Base-by-base conservation (phyloP, 2,888 invertebrate genomes). In the Lycia hirtaria region DNA sequence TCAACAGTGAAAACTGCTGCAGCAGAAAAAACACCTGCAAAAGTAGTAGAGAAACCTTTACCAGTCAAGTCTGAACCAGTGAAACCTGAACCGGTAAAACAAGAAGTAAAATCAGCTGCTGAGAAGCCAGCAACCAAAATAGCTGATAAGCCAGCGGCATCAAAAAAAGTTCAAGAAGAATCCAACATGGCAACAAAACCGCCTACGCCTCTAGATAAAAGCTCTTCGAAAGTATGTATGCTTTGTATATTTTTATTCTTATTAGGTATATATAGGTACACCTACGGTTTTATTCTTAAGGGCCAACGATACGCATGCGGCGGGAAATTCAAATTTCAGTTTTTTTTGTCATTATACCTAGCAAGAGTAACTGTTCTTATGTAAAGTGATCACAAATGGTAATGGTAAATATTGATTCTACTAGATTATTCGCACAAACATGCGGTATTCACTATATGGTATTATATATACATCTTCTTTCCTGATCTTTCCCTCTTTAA, bases 111-210 rank as follows among this genome's bases (percentile, higher is more conserved):
- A 28, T 50, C 56, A 61, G 65, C 53, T 20, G 68, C 69, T 35
- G 48, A 60, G 43, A 73, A 74, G 58, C 22, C 68, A 4, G 73
- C 76, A 61, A 44, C 65, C n/a, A 72, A 78, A 65, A 35, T 65
- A 71, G 70, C 76, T 50, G 74, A 71, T 56, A 81, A 80, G 58
- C 56, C 71, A 66, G 57, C 61, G 66, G 58, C 57, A 58, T 69
- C 74, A 64, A 79, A 75, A 40, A 85, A 83, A 65, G 53, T 63
- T 45, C 87, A 89, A 67, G 85, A 86, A 12, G 80, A 79, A 64
- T 49, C 78, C 20, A 85, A 84, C 68, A 91, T 92, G 91, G 87
- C 91, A 10, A 88, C 92, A 0, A 92, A 92, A 73, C 92, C 92
- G 57, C 91, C 87, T 0, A 79, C 82, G 26, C 82, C 88, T 0